Evolutionary conservation across 2,797 vertebrate species (phyloP).

Genomic region (Clarias fuscus): DNA sequence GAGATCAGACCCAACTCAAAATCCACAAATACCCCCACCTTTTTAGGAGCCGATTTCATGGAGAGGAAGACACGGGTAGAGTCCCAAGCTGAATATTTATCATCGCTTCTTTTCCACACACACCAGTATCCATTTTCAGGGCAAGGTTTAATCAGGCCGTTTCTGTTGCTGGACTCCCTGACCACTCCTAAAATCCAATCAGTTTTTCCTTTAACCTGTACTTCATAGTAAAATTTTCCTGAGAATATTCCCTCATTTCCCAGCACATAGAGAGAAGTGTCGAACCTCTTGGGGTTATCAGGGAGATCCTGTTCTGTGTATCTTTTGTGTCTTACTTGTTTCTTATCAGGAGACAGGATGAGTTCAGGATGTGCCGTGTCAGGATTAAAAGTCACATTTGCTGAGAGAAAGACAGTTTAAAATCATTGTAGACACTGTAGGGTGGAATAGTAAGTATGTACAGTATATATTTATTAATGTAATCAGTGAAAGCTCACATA

Average conservation of each 20-base stretch:
- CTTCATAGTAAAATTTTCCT: neutral
- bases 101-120: neutral
- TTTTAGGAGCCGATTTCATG: neutral
- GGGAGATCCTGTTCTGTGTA: neutral
- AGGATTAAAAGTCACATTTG: conserved; percentile 17
- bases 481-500: neutral
- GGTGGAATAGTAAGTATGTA: neutral
- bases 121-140: conserved; percentile 11
- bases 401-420: neutral
- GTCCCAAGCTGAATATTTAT: neutral
- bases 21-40: conserved; percentile 18
- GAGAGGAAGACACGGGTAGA: neutral
- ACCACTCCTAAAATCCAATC: neutral
- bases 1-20: conserved; percentile 10
- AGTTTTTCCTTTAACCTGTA: neutral
- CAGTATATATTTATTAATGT: neutral
- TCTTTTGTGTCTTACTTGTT: neutral
- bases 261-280: neutral
- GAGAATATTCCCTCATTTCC: neutral
- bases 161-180: neutral
- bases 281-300: neutral
- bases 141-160: neutral
- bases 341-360: neutral
- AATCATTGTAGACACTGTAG: no score
- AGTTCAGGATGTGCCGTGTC: conserved; percentile 18